A percentile compares a stretch with the other conserved stretches of the same genome.
Conservation (phyloP, 2,888 invertebrate genomes). For the Latrodectus hesperus region DNA sequence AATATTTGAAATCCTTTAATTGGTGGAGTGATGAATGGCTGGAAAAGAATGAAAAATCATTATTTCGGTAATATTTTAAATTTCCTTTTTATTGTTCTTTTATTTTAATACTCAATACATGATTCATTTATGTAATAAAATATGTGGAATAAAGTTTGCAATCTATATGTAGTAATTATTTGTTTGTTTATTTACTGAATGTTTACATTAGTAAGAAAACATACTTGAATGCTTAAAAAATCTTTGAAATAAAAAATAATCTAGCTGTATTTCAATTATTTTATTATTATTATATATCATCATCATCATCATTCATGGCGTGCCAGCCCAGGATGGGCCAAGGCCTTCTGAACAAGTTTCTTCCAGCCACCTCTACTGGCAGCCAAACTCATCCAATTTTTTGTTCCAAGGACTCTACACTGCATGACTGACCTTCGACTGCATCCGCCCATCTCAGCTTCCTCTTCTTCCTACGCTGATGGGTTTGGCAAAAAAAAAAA, state of each 20-base stretch:
- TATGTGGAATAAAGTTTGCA: background rate
- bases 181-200: background rate
- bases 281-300: too few relatives aligned
- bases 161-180: background rate
- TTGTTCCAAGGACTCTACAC: too few relatives aligned
- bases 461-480: too few relatives aligned
- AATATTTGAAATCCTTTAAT: constrained; percentile 79
- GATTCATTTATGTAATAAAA: background rate
- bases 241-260: background rate
- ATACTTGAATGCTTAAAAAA: background rate
- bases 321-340: too few relatives aligned
- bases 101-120: background rate
- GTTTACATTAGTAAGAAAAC: background rate
- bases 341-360: too few relatives aligned
- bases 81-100: background rate
- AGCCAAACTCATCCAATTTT: too few relatives aligned
- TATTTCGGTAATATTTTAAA: constrained; percentile 37
- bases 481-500: too few relatives aligned
- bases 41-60: background rate
- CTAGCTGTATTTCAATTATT: too few relatives aligned
- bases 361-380: too few relatives aligned
- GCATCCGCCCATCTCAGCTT: too few relatives aligned
- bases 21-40: constrained; percentile 76
- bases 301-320: too few relatives aligned
- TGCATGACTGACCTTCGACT: too few relatives aligned